Evolutionary conservation across 2,113 vertebrate genomes (phyloP), one percentile per base, ranked within the genome.

Genomic region (Ictalurus punctatus): DNA sequence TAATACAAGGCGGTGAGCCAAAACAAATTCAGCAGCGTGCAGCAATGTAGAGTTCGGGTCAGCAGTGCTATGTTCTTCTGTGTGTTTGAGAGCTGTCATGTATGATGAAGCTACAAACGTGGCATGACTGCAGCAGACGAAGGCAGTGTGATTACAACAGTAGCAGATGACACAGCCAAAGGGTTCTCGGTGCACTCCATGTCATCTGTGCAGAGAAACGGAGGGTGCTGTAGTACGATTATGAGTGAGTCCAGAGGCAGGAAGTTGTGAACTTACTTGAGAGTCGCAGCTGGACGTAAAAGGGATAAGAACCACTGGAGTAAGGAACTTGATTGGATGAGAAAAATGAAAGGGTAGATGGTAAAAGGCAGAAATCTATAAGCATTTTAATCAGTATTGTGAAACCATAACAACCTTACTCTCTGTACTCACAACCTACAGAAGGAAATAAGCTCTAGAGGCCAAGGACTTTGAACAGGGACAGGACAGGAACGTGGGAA

Each of bases 381-480:
- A 37, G 27, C 34, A n/a, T 37, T 73, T 73, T 73, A 30, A 76
- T 48, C 73, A 44, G 73, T 25, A 78, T 52, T 40, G 19, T 63
- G 8, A 25, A 61, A 40, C 58, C 54, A 37, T 37, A 61, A 81
- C 10, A 59, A 14, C 19, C 9, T 23, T 25, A 40, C 19, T 83
- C 5, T 44, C 4, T 81, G 79, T 21, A 59, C 8, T 82, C 8
- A 34, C n/a, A 34, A 56, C 16, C 12, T 23, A 37, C 8, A 82
- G 40, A 23, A 82, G 4, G 13, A 48, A n/a, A 63, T 54, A 85
- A 13, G 4, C 48, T 73, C 63, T n/a, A 67, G 88, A 84, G 44
- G 69, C 69, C 59, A 59, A 80, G 87, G 27, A 83, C 67, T 84
- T 86, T 73, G 23, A 85, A 73, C 48, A 85, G 65, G 63, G 83